phyloP scores from a whole-genome alignment of 2,888 invertebrate species.

The Agrochola circellaris region DNA sequence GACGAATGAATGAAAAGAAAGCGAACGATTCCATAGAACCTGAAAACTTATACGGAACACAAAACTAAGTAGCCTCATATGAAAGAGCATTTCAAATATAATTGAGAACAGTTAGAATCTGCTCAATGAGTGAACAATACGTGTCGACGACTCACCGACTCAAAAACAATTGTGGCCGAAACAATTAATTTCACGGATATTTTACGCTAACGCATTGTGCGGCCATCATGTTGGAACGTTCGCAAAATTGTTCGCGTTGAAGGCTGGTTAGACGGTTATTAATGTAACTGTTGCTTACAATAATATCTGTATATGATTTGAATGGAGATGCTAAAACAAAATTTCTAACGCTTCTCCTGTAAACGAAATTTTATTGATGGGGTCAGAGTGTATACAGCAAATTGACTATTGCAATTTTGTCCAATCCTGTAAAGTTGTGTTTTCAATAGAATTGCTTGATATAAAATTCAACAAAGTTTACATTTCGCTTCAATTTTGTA shows the following conservation, averaged over 20 bases:
- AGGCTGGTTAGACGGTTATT: constrained; percentile 19
- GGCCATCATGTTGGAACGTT: constrained; percentile 47
- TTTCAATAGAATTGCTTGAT: background rate
- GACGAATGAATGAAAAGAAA: background rate
- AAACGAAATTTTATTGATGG: background rate
- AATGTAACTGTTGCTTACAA: constrained; percentile 26
- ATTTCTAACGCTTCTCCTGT: background rate
- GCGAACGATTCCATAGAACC: background rate
- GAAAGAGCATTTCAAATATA: constrained; percentile 32
- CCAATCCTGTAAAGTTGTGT: background rate
- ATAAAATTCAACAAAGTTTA: background rate
- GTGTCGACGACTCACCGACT: constrained; percentile 35
- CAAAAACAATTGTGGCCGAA: constrained; percentile 64
- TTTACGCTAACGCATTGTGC: constrained; percentile 57
- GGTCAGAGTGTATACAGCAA: background rate
- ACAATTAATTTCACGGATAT: constrained; percentile 66
- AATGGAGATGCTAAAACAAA: background rate
- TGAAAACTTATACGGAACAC: background rate
- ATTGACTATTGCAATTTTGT: background rate
- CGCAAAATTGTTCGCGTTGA: constrained; percentile 42
- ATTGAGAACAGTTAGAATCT: constrained; percentile 48
- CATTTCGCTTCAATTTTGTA: constrained; percentile 1
- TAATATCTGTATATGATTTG: background rate
- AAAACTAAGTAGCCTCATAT: constrained; percentile 2
- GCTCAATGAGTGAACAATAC: constrained; percentile 44